Evolutionary conservation across 2,888 invertebrate genomes (phyloP), one percentile per base, ranked within the genome.

Genomic region (Acanthacorydalis orientalis): DNA sequence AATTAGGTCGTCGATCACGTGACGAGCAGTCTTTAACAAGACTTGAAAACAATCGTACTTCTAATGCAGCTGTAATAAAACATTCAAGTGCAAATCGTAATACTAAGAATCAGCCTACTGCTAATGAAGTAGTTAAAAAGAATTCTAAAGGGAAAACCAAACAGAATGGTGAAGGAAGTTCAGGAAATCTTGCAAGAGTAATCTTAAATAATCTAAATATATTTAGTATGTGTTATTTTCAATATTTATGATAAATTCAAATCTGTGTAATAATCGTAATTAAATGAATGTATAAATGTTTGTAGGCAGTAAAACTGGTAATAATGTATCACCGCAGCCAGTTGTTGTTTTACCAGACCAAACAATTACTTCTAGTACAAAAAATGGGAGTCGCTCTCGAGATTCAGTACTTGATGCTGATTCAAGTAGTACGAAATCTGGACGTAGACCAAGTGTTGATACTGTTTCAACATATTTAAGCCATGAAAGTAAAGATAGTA

Each of bases 391-490:
- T 31, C 37, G 14, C 7, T 14, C n/a, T 12, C n/a, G 37, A 37
- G 57, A 54, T 45, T 59, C 64, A 12, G 65, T 73, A 33, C 65
- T 81, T 37, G 80, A 78, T 62, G 72, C 73, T 0, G 82, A 81
- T 61, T 75, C 79, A 49, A 78, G 79, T 58, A 83, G 84, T 60
- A 78, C 82, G 44, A 80, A 83, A 57, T 83, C 83, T 46, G 81
- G 80, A 41, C 70, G 88, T 11, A 69, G 88, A 15, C 88, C 87
- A 49, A 87, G 87, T 61, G 80, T 88, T 39, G 89, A 89, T 63
- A 89, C 89, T 10, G 85, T 89, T 32, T 88, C 88, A 49, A 89
- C 89, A 0, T 89, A 89, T 70, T 74, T 89, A 56, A 88, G 88
- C 61, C 87, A 83, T 54, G 87, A 86, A 64, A 86, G 84, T 68